These are phyloP conservation scores for Poecile montanus DNA, from an alignment of 2,797 vertebrate species.

Conservation along the genomic window DNA sequence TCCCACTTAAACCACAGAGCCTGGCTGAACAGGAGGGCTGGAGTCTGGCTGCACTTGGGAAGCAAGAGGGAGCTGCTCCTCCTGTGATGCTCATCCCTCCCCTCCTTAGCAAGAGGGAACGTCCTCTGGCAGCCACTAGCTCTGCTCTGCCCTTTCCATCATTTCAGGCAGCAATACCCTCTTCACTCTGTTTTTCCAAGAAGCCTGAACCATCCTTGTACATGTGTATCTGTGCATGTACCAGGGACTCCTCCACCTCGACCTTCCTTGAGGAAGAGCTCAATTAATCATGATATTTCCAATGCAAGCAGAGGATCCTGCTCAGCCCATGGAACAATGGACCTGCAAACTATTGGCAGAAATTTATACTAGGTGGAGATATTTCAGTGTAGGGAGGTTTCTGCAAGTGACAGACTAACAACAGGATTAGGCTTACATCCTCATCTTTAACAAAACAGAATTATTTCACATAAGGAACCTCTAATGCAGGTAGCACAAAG, in stretches of 20 bases:
- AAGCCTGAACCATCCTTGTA: background rate
- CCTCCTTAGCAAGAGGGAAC: background rate
- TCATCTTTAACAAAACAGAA: background rate
- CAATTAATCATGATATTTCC: background rate
- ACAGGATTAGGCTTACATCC: background rate
- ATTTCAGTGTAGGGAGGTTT: background rate
- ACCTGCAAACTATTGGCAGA: background rate
- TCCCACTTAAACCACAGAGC: background rate
- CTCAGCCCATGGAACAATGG: background rate
- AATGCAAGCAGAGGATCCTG: background rate
- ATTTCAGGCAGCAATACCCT: background rate
- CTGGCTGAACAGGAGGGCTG: background rate
- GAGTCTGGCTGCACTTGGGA: background rate
- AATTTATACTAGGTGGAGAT: background rate
- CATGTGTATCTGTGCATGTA: rapidly evolving
- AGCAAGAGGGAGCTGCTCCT: background rate
- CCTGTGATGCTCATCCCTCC: background rate
- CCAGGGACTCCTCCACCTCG: background rate
- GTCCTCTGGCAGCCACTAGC: background rate
- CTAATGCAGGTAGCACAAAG: background rate
- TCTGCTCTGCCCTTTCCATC: background rate
- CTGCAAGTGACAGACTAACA: background rate
- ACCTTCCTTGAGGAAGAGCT: background rate
- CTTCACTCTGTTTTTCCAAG: background rate
- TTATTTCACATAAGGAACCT: background rate